phyloP scores from a whole-genome alignment of 2,888 invertebrate genomes.

The Suillia variegata region DNA sequence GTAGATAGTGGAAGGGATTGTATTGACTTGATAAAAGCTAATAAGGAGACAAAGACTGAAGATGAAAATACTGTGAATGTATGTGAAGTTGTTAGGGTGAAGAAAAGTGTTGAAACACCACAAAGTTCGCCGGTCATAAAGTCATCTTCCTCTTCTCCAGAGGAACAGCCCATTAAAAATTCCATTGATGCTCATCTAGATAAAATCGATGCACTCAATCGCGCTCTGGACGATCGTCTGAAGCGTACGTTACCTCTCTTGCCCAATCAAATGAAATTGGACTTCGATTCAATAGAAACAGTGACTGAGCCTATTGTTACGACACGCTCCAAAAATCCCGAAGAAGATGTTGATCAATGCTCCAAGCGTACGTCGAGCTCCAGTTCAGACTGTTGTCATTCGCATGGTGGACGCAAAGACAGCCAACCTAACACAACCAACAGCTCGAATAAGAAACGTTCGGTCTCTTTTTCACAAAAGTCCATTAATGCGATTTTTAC shows the following conservation, averaged over 20 bases:
- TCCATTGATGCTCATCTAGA: slow-evolving; percentile 60
- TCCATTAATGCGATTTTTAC: slow-evolving; percentile 55
- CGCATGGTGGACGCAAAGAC: slow-evolving; percentile 34
- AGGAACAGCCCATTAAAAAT: slow-evolving; percentile 38
- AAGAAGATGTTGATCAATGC: slow-evolving; percentile 28
- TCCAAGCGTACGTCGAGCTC: slow-evolving; percentile 53
- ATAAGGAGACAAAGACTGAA: neutral
- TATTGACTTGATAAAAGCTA: neutral
- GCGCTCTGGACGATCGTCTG: slow-evolving; percentile 55
- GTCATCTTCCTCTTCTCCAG: no score
- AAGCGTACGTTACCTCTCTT: slow-evolving; percentile 43
- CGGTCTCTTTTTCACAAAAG: slow-evolving; percentile 58
- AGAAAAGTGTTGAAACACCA: neutral
- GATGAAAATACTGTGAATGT: neutral
- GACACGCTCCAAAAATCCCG: slow-evolving; percentile 27
- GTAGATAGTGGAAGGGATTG: slow-evolving; percentile 25
- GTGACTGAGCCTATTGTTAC: slow-evolving; percentile 29
- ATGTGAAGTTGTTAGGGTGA: neutral
- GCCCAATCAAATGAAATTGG: slow-evolving; percentile 23
- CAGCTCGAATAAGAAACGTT: slow-evolving; percentile 50
- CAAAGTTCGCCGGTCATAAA: neutral
- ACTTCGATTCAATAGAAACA: slow-evolving; percentile 52
- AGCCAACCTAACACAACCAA: slow-evolving; percentile 12
- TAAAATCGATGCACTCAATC: slow-evolving; percentile 58
- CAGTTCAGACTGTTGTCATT: slow-evolving; percentile 51